Conservation (phyloP, 2,888 invertebrate genomes). For the Noctuana brunneofusca region DNA sequence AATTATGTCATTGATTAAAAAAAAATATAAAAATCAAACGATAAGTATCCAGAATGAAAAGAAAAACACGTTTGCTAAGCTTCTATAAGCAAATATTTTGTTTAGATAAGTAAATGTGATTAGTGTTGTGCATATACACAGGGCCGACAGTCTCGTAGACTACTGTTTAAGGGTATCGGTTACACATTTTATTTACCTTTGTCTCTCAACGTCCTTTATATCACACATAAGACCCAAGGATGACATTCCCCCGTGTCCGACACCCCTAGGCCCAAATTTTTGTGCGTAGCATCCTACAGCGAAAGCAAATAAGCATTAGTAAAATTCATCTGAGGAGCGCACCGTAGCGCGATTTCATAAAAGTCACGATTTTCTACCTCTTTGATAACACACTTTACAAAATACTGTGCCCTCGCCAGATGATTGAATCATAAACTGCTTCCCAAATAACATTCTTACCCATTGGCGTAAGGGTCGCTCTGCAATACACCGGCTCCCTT, state of each 20-base stretch:
- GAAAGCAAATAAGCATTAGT: slow-evolving; percentile 75
- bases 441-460: slow-evolving; percentile 82
- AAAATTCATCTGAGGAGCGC: slow-evolving; percentile 61
- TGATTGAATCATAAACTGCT: slow-evolving; percentile 55
- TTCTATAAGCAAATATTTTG: slow-evolving; percentile 37
- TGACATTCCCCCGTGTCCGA: slow-evolving; percentile 95
- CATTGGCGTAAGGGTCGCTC: slow-evolving; percentile 93
- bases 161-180: slow-evolving; percentile 48
- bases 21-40: background rate
- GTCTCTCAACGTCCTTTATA: slow-evolving; percentile 89
- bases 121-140: slow-evolving; percentile 48
- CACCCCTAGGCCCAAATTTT: slow-evolving; percentile 96
- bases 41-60: background rate
- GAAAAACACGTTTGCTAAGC: slow-evolving; percentile 37
- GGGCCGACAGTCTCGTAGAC: slow-evolving; percentile 55
- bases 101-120: background rate
- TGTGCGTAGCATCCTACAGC: slow-evolving; percentile 96
- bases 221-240: slow-evolving; percentile 93
- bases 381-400: slow-evolving; percentile 35
- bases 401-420: slow-evolving; percentile 72
- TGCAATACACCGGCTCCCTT: slow-evolving; percentile 97
- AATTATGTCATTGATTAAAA: background rate
- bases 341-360: slow-evolving; percentile 48
- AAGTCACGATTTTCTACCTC: slow-evolving; percentile 37
- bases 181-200: slow-evolving; percentile 83